A percentile compares a stretch with the other conserved stretches of the same genome.
Evolutionary conservation across 2,797 vertebrate species (phyloP).

Genomic region (Crocodylus rhombifer): DNA sequence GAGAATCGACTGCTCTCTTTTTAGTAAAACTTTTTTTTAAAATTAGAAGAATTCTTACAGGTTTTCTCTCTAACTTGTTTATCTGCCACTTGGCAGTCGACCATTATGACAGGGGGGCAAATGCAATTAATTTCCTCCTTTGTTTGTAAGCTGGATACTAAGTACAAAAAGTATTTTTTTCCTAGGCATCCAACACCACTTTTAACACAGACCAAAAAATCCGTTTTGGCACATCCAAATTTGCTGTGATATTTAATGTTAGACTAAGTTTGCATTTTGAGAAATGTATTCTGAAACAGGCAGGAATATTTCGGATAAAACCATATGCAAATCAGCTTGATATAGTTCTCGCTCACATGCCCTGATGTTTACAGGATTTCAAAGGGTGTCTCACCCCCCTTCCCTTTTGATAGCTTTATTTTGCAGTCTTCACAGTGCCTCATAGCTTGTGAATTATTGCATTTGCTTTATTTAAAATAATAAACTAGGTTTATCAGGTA

Average conservation of each 20-base stretch:
- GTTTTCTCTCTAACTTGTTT: conserved; percentile 33
- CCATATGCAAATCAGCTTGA: not conserved
- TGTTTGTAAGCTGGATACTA: not conserved
- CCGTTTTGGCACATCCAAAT: not conserved
- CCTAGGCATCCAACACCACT: conserved; percentile 24
- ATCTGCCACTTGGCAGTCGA: not conserved
- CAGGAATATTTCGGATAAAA: conserved; percentile 29
- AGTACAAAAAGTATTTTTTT: not conserved
- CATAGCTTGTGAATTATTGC: conserved; percentile 61
- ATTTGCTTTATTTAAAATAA: conserved; percentile 75
- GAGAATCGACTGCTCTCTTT: not conserved
- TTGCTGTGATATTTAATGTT: conserved; percentile 28
- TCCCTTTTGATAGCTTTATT: conserved; percentile 35
- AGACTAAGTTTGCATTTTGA: not conserved
- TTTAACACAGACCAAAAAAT: conserved; percentile 28
- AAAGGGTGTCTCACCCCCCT: not conserved
- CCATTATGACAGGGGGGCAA: not conserved
- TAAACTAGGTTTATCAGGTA: conserved; percentile 78
- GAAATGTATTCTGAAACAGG: not conserved
- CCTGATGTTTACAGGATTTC: not conserved
- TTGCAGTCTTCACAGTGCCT: conserved; percentile 26
- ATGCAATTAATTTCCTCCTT: not conserved
- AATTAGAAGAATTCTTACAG: conserved; percentile 36
- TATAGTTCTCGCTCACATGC: not conserved
- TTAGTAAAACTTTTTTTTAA: conserved; percentile 39